Evolutionary conservation across 2,797 vertebrate genomes (phyloP).

Genomic region (Melanotaenia boesemani): DNA sequence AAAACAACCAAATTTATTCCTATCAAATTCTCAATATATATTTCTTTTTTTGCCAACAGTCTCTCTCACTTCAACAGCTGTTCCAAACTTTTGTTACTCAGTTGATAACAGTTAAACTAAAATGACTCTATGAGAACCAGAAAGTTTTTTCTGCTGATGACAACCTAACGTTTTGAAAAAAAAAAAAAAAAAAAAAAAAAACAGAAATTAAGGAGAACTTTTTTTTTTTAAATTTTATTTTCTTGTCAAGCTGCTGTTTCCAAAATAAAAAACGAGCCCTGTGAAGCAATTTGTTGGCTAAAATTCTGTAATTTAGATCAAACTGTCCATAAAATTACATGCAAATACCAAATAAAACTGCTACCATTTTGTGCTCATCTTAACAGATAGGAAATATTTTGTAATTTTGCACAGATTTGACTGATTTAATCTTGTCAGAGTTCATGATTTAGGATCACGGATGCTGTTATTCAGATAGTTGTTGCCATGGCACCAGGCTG

Average conservation of each 20-base stretch:
- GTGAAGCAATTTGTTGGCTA: background rate
- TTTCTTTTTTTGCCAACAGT: no score
- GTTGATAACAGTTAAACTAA: background rate
- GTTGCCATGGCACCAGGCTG: slow-evolving; percentile 49
- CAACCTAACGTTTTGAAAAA: background rate
- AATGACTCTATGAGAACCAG: no score
- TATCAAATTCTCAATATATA: background rate
- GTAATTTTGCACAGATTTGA: background rate
- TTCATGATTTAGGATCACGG: slow-evolving; percentile 20
- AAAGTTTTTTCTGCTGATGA: background rate
- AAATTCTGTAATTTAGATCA: background rate
- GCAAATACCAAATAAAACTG: background rate
- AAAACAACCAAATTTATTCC: background rate
- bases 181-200: background rate
- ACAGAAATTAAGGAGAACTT: no score
- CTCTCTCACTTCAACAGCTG: background rate
- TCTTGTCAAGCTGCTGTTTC: background rate
- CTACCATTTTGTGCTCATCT: background rate
- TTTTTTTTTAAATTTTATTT: no score
- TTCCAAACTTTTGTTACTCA: background rate
- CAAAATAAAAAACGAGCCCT: background rate
- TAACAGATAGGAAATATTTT: slow-evolving; percentile 19
- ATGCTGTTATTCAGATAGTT: slow-evolving; percentile 30
- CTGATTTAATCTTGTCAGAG: slow-evolving; percentile 40
- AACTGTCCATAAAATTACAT: background rate